Conservation (phyloP, 2,113 vertebrate genomes). For the Thermophis baileyi region DNA sequence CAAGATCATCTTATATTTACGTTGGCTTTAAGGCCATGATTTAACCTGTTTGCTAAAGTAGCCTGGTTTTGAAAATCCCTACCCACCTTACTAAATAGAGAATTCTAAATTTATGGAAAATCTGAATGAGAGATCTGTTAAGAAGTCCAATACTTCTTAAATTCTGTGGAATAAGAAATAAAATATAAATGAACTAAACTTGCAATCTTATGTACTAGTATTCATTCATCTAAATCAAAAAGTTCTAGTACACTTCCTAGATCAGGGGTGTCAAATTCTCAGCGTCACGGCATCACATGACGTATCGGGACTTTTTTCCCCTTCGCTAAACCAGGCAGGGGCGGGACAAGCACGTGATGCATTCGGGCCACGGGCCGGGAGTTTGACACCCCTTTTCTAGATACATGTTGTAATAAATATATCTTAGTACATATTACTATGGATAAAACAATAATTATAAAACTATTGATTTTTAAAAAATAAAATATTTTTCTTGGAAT, state of each 20-base stretch:
- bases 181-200: not conserved
- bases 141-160: not conserved
- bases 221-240: not conserved
- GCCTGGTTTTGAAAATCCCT: not conserved
- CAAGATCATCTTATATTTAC: not conserved
- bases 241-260: not conserved
- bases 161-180: not conserved
- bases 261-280: not conserved
- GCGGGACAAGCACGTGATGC: no score
- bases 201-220: not conserved
- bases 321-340: no score
- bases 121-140: not conserved
- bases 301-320: no score
- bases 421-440: not conserved
- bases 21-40: not conserved
- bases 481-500: not conserved
- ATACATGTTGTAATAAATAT: not conserved
- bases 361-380: no score
- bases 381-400: not conserved
- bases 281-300: no score
- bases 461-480: not conserved
- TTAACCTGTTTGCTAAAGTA: not conserved
- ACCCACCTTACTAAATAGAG: not conserved
- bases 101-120: not conserved
- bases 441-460: not conserved